These are phyloP conservation scores for Candidula unifasciata DNA, from an alignment of 2,888 invertebrate genomes.

Conservation along the genomic window DNA sequence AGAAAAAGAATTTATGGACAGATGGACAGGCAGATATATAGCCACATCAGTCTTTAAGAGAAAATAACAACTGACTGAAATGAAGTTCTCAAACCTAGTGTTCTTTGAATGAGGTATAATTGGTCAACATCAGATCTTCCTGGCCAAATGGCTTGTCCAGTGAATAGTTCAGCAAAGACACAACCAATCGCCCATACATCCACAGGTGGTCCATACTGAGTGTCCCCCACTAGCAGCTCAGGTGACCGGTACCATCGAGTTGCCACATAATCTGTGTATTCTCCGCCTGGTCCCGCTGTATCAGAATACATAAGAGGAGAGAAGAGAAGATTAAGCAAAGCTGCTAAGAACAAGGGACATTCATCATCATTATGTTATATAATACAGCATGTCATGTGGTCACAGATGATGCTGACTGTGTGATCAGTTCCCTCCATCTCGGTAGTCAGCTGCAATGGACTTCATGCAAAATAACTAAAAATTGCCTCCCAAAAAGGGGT, in stretches of 20 bases:
- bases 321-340: neutral
- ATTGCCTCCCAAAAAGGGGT: too few species aligned
- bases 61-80: neutral
- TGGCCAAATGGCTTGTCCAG: conserved; percentile 85
- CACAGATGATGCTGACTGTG: too few species aligned
- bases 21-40: too few species aligned
- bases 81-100: conserved; percentile 83
- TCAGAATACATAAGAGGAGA: neutral
- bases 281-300: conserved; percentile 89
- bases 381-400: too few species aligned
- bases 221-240: conserved; percentile 97
- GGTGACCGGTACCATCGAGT: conserved; percentile 99
- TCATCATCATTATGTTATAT: too few species aligned
- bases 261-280: conserved; percentile 99
- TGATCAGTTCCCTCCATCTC: too few species aligned
- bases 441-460: too few species aligned
- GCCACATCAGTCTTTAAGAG: too few species aligned
- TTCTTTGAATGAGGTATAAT: conserved; percentile 94
- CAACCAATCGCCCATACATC: conserved; percentile 98
- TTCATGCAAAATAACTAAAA: too few species aligned
- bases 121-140: conserved; percentile 99
- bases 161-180: conserved; percentile 80
- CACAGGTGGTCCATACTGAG: conserved; percentile 86
- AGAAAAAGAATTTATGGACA: too few species aligned
- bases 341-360: too few species aligned